Evolutionary conservation across 2,888 invertebrate genomes (phyloP).

Genomic region (Colostygia pectinataria): DNA sequence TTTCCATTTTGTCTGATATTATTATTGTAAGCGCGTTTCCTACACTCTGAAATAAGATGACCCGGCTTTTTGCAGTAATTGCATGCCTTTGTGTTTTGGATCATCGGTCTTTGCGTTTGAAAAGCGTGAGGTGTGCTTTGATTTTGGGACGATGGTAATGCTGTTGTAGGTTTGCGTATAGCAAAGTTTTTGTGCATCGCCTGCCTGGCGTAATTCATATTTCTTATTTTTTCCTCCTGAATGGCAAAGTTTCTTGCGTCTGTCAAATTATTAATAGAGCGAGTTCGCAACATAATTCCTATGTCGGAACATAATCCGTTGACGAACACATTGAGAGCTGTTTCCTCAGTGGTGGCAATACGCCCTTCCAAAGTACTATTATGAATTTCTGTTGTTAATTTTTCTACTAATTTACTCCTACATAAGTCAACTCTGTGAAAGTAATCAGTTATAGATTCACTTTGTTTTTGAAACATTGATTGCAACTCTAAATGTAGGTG

Average conservation of each 20-base stretch:
- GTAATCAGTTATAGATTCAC: slow-evolving; percentile 37
- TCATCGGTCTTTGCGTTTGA: too few species aligned
- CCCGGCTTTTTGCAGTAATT: slow-evolving; percentile 17
- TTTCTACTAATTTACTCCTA: slow-evolving; percentile 39
- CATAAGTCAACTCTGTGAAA: slow-evolving; percentile 39
- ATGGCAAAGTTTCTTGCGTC: slow-evolving; percentile 37
- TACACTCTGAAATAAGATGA: slow-evolving; percentile 11
- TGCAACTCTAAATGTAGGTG: slow-evolving; percentile 27
- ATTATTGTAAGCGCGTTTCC: slow-evolving; percentile 8
- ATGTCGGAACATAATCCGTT: slow-evolving; percentile 33
- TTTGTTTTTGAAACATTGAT: slow-evolving; percentile 38
- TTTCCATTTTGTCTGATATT: not conserved
- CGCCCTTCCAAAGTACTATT: slow-evolving; percentile 25
- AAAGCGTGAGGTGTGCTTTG: too few species aligned
- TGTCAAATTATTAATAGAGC: slow-evolving; percentile 21
- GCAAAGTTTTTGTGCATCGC: not conserved
- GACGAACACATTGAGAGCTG: slow-evolving; percentile 36
- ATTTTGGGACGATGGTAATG: too few species aligned
- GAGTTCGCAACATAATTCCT: slow-evolving; percentile 33
- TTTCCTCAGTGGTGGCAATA: slow-evolving; percentile 32
- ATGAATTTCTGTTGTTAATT: slow-evolving; percentile 19
- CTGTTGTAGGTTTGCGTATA: not conserved
- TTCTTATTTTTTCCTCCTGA: slow-evolving; percentile 38
- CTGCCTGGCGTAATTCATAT: too few species aligned
- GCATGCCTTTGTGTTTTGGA: slow-evolving; percentile 2